Base-by-base conservation (phyloP, 1,140 invertebrate species). In the Agraylea sexmaculata region DNA sequence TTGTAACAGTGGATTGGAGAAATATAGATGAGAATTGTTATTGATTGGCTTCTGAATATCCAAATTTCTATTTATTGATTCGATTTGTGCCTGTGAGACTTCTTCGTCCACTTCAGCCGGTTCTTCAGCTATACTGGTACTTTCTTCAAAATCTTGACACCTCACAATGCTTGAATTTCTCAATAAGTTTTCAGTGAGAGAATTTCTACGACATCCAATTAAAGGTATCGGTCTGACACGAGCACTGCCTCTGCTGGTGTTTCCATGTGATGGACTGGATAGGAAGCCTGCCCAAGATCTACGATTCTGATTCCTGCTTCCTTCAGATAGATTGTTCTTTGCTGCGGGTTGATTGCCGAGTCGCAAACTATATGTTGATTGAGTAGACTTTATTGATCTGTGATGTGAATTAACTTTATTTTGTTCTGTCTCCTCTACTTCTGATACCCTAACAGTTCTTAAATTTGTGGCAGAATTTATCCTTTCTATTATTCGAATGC, bases 1-100 rank as follows among this genome's bases (percentile, higher is more conserved):
- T 21, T 73, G 69, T 33, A 71, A 69, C 18, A 78, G 60, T n/a
- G 74, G 73, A 51, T 69, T 73, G 1, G 74, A 68, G 45, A 70
- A 76, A 46, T 74, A 76, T 31, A 77, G 51, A 25, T 37, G 31
- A n/a, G 18, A 37, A 15, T 41, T 38, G 1, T 64, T 66, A 34
- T 59, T 50, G 40, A 61, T 57, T 20, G 54, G 53, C 42, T 56
- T 58, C 37, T 52, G 50, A 47, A 46, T 55, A 21, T 42, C 43
- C 12, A 50, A 21, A 21, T 50, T 50, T 20, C 48, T 31, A 39
- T 50, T 45, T 15, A 50, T 50, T 6, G 39, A 25, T 39, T 50
- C 45, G 8, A 50, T 50, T 37, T 50, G 48, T 10, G 48, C 20
- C 17, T 35, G 30, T 3, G 44, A 33, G 10, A 50, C 40, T n/a